Conservation (phyloP, 2,113 vertebrate genomes). For the Xiphophorus maculatus region DNA sequence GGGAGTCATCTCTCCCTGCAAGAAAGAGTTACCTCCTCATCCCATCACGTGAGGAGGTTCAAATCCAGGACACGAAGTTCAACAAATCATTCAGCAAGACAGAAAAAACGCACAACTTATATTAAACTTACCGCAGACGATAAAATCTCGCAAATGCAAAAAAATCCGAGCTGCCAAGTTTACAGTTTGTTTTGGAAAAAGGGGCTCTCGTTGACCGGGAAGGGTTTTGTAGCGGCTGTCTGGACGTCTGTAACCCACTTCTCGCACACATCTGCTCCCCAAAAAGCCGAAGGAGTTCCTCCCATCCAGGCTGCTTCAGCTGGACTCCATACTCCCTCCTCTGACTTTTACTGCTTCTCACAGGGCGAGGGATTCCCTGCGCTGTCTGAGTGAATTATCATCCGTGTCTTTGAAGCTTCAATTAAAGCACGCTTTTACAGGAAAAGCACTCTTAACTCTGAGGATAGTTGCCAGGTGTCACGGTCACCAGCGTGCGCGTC, state of each 20-base stretch:
- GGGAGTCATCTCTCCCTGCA: constrained; percentile 8
- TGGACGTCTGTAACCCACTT: constrained; percentile 48
- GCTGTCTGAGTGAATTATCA: constrained; percentile 12
- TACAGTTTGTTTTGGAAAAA: constrained; percentile 29
- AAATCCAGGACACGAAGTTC: constrained; percentile 26
- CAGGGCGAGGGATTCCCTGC: constrained; percentile 25
- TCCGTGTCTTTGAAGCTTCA: background rate
- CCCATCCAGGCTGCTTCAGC: constrained; percentile 50
- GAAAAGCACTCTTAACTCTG: background rate
- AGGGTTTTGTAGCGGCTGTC: constrained; percentile 29
- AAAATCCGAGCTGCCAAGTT: constrained; percentile 24
- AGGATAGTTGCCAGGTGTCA: background rate
- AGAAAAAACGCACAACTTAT: background rate
- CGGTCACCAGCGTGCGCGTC: background rate
- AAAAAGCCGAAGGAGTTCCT: constrained; percentile 44
- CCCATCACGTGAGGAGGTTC: constrained; percentile 65
- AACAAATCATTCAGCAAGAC: constrained; percentile 3
- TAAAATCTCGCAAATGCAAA: background rate
- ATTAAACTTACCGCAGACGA: constrained; percentile 49
- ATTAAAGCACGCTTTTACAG: background rate
- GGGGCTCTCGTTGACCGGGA: constrained; percentile 33
- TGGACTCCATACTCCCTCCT: constrained; percentile 19
- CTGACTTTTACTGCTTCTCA: constrained; percentile 4
- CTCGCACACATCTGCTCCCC: constrained; percentile 59
- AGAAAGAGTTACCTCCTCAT: constrained; percentile 20